Conservation (phyloP, 2,113 vertebrate genomes). For the Chauna torquata region DNA sequence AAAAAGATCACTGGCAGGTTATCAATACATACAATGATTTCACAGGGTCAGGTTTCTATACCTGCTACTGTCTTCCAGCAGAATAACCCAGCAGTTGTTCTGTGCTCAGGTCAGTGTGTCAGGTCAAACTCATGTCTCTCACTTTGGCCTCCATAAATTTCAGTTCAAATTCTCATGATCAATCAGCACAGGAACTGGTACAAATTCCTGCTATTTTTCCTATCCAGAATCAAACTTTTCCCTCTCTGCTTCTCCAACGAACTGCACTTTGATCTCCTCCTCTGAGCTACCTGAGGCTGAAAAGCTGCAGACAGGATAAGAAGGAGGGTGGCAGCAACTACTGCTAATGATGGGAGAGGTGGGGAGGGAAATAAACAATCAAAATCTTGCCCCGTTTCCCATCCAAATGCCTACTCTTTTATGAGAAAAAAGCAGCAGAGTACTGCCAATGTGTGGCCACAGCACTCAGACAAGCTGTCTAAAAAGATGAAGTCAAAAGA, state of each 20-base stretch:
- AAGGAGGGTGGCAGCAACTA: no score
- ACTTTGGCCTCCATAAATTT: not conserved
- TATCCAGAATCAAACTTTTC: not conserved
- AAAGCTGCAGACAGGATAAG: no score
- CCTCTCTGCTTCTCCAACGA: not conserved
- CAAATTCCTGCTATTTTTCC: not conserved
- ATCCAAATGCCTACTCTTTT: not conserved
- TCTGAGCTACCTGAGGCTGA: not conserved
- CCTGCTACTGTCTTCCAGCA: not conserved
- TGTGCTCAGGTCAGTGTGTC: not conserved
- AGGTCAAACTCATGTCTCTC: not conserved
- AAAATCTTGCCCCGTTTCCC: not conserved
- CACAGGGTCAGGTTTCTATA: fast-evolving
- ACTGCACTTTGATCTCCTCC: not conserved
- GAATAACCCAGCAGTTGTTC: not conserved
- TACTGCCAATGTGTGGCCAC: fast-evolving
- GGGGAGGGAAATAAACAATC: not conserved
- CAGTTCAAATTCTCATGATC: not conserved
- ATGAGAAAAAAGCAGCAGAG: fast-evolving
- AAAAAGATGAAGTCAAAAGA: not conserved
- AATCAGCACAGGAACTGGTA: not conserved
- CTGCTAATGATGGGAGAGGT: not conserved
- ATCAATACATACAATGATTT: not conserved
- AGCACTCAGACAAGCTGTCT: not conserved
- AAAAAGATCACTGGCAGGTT: not conserved